Evolutionary conservation across 2,113 vertebrate species (phyloP).

Genomic region (Sinosuthora webbiana): DNA sequence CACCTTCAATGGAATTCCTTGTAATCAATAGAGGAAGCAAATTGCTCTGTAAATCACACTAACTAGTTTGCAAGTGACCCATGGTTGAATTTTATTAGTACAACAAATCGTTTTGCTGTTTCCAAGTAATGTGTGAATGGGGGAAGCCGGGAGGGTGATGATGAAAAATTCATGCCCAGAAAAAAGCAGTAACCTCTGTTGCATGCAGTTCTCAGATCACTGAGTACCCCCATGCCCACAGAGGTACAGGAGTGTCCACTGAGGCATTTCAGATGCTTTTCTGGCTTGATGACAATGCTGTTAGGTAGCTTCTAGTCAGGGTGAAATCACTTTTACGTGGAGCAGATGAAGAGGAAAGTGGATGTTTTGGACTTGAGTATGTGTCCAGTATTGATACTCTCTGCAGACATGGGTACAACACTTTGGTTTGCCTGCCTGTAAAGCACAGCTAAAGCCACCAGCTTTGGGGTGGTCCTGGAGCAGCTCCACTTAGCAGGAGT

Average conservation of each 20-base stretch:
- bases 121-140: neutral
- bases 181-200: neutral
- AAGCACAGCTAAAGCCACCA: neutral
- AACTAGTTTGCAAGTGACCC: conserved; percentile 31
- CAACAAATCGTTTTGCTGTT: conserved; percentile 1
- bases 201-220: neutral
- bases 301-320: neutral
- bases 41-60: conserved; percentile 56
- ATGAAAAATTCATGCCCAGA: conserved; percentile 4
- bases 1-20: neutral
- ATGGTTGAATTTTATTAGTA: neutral
- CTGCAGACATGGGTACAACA: neutral
- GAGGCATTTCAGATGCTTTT: neutral
- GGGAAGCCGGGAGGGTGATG: neutral
- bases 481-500: neutral
- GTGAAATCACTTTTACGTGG: neutral
- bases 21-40: conserved; percentile 9
- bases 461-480: neutral
- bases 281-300: neutral
- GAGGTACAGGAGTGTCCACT: neutral
- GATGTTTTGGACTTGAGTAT: neutral
- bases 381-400: neutral
- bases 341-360: neutral
- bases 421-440: neutral
- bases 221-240: rapidly evolving